Evolutionary conservation across 2,113 vertebrate genomes (phyloP), one percentile per base, ranked within the genome.

Genomic region (Aldabrachelys gigantea): DNA sequence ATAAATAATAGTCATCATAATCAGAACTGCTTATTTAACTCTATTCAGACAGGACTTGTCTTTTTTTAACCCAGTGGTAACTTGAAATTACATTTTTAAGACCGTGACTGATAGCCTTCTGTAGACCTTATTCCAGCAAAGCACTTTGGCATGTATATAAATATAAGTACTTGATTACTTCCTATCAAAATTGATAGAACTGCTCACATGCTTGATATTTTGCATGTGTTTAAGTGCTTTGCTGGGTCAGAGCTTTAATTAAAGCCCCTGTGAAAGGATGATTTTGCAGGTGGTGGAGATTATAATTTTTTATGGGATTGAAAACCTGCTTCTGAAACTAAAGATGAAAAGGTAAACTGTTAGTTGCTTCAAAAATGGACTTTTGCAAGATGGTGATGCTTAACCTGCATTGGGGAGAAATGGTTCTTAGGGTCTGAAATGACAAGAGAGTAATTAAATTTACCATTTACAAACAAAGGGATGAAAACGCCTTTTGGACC

Each of bases 61-160:
- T 88, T 85, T 86, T 88, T 82, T 38, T 78, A 80, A 31, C 27
- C n/a, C 85, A 80, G 38, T 9, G 14, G 59, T 52, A 84, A 11
- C 5, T 76, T 95, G 83, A 91, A 96, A 95, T 80, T 82, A 85
- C 24, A 92, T 56, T 82, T 84, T 69, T 76, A 1, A 80, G n/a
- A 6, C 82, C n/a, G 52, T 80, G 1, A 2, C 56, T 95, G 13
- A 9, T 13, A 2, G 62, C 49, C 35, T 84, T 49, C 41, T 17
- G 22, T 3, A 93, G 80, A 47, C 38, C 29, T 44, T 80, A 3
- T 3, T 53, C 49, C 52, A 52, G 76, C 35, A 90, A 85, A 89
- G 41, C 6, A 85, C 47, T 82, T 91, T 53, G 52, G 52, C 52
- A 53, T 53, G 52, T 53, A 53, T 53, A 53, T 53, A 53, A 53